These are phyloP conservation scores for Cheilosia impressa DNA, from an alignment of 2,888 invertebrate species.

Conservation along the genomic window DNA sequence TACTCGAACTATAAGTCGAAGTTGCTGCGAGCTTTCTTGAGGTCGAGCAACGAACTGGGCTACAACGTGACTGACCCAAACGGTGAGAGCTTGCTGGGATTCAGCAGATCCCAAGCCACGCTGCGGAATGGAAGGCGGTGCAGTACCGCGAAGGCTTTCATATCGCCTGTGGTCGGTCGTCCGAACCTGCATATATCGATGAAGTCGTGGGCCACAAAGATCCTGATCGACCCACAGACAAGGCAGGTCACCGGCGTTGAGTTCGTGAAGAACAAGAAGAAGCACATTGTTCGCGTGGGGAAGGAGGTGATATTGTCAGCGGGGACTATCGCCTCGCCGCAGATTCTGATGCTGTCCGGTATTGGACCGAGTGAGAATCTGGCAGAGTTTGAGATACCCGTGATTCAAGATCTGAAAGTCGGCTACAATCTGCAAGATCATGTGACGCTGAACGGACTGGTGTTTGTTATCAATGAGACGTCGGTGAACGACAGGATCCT, in stretches of 20 bases:
- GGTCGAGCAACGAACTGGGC: conserved; percentile 88
- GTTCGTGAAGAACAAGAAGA: conserved; percentile 86
- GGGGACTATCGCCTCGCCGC: conserved; percentile 93
- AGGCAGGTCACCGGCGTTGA: conserved; percentile 88
- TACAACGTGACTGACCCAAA: conserved; percentile 90
- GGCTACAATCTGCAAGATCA: conserved; percentile 94
- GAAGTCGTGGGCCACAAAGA: conserved; percentile 87
- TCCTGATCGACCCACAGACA: conserved; percentile 87
- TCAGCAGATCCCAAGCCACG: conserved; percentile 89
- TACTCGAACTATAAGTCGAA: conserved; percentile 87
- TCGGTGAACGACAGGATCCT: conserved; percentile 87
- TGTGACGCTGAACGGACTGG: conserved; percentile 88
- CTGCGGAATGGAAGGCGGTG: conserved; percentile 89
- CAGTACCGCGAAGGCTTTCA: conserved; percentile 91
- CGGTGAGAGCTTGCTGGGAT: conserved; percentile 87
- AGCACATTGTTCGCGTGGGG: conserved; percentile 85
- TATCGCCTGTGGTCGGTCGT: conserved; percentile 87
- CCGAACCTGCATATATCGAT: conserved; percentile 89
- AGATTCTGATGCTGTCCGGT: conserved; percentile 93
- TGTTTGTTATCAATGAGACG: conserved; percentile 89
- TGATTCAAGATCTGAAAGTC: conserved; percentile 89
- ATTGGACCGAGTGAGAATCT: conserved; percentile 89
- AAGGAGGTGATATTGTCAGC: conserved; percentile 92
- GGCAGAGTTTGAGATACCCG: conserved; percentile 85
- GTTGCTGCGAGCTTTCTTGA: conserved; percentile 87